These are phyloP conservation scores for Heliornis fulica DNA, from an alignment of 2,113 vertebrate species.

Conservation along the genomic window DNA sequence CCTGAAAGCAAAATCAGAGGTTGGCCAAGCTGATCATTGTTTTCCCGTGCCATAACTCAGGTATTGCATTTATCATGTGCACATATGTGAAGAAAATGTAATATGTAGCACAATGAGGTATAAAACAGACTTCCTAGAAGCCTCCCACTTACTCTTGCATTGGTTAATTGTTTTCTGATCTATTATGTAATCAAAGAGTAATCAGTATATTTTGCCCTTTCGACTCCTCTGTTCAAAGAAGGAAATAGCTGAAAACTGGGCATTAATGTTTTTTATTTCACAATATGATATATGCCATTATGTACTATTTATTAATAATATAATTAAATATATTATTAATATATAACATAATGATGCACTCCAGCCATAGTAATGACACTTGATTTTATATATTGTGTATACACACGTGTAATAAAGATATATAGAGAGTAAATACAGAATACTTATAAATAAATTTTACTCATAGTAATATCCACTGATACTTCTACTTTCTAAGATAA, in stretches of 20 bases:
- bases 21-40: neutral
- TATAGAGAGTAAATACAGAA: neutral
- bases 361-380: neutral
- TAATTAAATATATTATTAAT: neutral
- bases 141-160: neutral
- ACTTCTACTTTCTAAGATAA: neutral
- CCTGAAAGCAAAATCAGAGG: neutral
- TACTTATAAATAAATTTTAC: neutral
- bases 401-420: neutral
- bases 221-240: neutral
- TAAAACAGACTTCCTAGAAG: neutral
- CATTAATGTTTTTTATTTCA: neutral
- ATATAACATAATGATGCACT: neutral
- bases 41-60: neutral
- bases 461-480: neutral
- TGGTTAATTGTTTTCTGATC: neutral
- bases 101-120: neutral
- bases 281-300: neutral
- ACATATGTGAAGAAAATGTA: neutral
- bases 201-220: neutral
- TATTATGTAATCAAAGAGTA: neutral
- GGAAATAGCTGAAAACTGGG: neutral
- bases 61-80: neutral
- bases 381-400: neutral
- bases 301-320: neutral